A percentile compares a stretch with the other conserved stretches of the same genome.
phyloP scores from a whole-genome alignment of 2,888 invertebrate genomes.

The Apodemia hepburni region DNA sequence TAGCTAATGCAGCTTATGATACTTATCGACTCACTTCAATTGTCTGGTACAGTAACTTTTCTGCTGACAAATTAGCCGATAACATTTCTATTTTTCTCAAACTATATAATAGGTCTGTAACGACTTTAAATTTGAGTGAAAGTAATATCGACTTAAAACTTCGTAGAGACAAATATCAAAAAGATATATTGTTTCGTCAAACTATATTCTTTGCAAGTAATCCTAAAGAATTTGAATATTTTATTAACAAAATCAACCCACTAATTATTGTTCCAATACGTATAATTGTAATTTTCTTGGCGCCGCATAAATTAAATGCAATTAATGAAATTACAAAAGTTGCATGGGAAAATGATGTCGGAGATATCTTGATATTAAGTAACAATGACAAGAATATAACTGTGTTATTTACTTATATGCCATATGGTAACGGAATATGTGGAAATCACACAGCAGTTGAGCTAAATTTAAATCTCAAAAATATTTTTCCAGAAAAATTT shows the following conservation, averaged over 20 bases:
- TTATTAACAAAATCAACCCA: conserved; percentile 37
- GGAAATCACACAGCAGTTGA: conserved; percentile 40
- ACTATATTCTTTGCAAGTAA: conserved; percentile 43
- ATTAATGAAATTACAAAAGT: conserved; percentile 35
- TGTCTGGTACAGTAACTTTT: conserved; percentile 37
- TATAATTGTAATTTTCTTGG: conserved; percentile 42
- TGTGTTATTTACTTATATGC: conserved; percentile 44
- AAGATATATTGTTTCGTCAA: conserved; percentile 39
- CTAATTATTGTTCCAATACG: conserved; percentile 38
- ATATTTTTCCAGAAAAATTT: conserved; percentile 47
- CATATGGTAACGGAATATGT: conserved; percentile 44
- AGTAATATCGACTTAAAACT: conserved; percentile 27
- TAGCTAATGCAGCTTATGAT: conserved; percentile 42
- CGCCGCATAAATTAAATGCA: conserved; percentile 30
- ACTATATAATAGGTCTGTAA: conserved; percentile 38
- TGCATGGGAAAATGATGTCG: conserved; percentile 47
- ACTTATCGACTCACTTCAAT: conserved; percentile 38
- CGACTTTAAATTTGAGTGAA: conserved; percentile 33
- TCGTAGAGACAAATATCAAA: conserved; percentile 25
- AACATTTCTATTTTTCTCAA: conserved; percentile 36
- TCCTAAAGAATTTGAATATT: conserved; percentile 40
- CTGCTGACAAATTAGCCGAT: conserved; percentile 5
- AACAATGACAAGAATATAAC: conserved; percentile 30
- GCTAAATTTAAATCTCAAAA: conserved; percentile 31
- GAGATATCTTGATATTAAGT: conserved; percentile 46